Evolutionary conservation across 1,140 invertebrate species (phyloP), one percentile per base, ranked within the genome.

Genomic region (Phortica variegata): DNA sequence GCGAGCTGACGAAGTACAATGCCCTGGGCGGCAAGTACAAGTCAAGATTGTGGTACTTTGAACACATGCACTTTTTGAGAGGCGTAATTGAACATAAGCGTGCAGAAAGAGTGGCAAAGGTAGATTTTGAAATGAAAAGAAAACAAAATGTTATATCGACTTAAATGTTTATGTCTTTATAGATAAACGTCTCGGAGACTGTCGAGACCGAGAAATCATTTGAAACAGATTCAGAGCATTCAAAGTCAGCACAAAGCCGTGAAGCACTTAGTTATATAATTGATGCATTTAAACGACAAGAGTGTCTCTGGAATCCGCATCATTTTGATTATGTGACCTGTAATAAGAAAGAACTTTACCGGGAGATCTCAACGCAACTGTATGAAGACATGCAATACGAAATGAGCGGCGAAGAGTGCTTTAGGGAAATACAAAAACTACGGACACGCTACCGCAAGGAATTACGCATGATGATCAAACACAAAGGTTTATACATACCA

Each of bases 361-460:
- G 49, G 0, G 69, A 73, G 17, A 73, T 73, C 16, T 54, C 69
- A 1, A 44, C 36, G 0, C 54, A 72, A 45, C 34, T 73, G 41
- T 41, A 51, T 10, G 55, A 73, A 40, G 69, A 72, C 18, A 53
- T 65, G 0, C 58, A 58, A 32, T 60, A 73, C 15, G 57, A 53
- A 41, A 45, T 72, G 52, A 58, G 55, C 2, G 65, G 61, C n/a
- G 61, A 69, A 13, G 63, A 73, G 16, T 73, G 69, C 20, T 57
- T 45, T 38, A 60, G 66, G 40, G 62, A 73, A 43, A 55, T 73
- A 15, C 61, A 70, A 32, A 73, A 73, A 48, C 41, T 73, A 17
- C 59, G 60, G 17, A 73, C 65, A 0, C 61, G 69, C 2, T 73
- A 73, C 34, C 70, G 70, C 17, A 70, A 73, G 13, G 70, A 73